A percentile compares a stretch with the other conserved stretches of the same genome.
These are phyloP conservation scores for Trichogramma evanescens DNA, from an alignment of 2,888 invertebrate species.

Conservation along the genomic window DNA sequence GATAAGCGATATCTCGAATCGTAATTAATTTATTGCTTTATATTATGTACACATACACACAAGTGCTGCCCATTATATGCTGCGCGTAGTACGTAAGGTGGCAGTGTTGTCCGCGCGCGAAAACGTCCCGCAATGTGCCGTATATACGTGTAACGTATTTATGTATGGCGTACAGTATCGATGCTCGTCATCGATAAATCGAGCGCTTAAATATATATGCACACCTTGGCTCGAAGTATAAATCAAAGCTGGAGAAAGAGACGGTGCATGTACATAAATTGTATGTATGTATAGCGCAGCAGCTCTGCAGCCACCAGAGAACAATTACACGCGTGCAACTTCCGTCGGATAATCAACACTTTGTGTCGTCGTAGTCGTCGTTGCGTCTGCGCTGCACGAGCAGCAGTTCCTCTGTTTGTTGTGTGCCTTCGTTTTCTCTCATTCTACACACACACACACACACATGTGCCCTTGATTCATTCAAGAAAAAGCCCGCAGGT, in stretches of 20 bases:
- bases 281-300: too few relatives aligned
- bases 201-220: not conserved
- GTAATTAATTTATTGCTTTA: too few relatives aligned
- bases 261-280: slow-evolving; percentile 1
- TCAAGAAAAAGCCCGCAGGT: slow-evolving; percentile 26
- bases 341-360: slow-evolving; percentile 21
- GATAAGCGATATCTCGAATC: too few relatives aligned
- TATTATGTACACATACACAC: too few relatives aligned
- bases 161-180: slow-evolving; percentile 5
- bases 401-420: too few relatives aligned
- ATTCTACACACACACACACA: too few relatives aligned
- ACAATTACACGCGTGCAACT: slow-evolving; percentile 26
- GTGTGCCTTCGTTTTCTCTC: too few relatives aligned
- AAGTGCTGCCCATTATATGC: too few relatives aligned
- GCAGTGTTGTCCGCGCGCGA: too few relatives aligned
- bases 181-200: slow-evolving; percentile 16
- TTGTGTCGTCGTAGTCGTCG: not conserved
- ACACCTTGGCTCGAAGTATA: slow-evolving; percentile 2
- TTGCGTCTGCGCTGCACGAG: not conserved
- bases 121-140: too few relatives aligned
- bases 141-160: too few relatives aligned
- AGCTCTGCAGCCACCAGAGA: slow-evolving; percentile 5
- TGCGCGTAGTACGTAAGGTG: too few relatives aligned
- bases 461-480: slow-evolving; percentile 40
- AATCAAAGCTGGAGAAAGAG: slow-evolving; percentile 15